Conservation (phyloP, 2,113 vertebrate species). For the Eupsittula cactorum region DNA sequence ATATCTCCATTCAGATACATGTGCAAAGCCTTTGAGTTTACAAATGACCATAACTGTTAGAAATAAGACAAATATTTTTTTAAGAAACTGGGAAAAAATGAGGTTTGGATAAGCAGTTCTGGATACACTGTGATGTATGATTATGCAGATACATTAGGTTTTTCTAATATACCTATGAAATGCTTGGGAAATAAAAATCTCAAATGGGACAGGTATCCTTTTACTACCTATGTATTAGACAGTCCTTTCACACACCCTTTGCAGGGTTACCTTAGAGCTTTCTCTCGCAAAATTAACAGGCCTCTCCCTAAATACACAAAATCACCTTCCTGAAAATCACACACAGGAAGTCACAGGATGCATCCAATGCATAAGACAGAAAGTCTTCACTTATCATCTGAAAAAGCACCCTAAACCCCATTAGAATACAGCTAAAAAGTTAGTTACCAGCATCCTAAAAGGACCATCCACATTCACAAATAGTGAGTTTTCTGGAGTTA, state of each 20-base stretch:
- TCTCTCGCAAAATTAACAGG: neutral
- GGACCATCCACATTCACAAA: neutral
- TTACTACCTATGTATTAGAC: neutral
- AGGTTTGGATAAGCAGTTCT: neutral
- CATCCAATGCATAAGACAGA: neutral
- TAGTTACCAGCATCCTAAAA: neutral
- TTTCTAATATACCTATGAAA: neutral
- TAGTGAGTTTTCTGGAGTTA: neutral
- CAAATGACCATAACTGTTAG: neutral
- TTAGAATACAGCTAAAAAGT: neutral
- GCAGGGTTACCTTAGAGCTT: neutral
- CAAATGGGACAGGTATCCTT: neutral
- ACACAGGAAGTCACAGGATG: neutral
- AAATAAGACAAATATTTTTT: neutral
- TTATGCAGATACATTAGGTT: neutral
- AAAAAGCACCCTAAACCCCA: neutral
- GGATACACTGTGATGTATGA: neutral
- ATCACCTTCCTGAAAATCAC: neutral
- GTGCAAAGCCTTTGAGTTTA: neutral
- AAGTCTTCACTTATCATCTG: neutral
- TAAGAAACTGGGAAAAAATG: accelerated
- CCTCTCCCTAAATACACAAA: neutral
- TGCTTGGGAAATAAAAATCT: neutral
- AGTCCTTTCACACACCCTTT: neutral
- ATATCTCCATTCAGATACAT: neutral